Evolutionary conservation across 1,140 invertebrate genomes (phyloP).

Genomic region (Watersipora subatra): DNA sequence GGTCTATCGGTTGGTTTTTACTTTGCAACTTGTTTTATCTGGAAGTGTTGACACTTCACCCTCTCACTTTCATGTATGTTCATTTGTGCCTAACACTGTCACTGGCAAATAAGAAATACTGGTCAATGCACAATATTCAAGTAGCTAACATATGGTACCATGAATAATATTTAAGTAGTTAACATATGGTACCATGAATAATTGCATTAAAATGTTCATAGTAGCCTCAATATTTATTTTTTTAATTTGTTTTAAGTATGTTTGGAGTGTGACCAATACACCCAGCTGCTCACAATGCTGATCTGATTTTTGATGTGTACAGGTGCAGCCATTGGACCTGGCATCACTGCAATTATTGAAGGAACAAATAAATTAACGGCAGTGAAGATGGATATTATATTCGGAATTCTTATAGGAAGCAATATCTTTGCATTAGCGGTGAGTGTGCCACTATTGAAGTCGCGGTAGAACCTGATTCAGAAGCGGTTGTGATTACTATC

Average conservation of each 20-base stretch:
- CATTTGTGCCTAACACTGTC: neutral
- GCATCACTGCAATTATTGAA: conserved; percentile 67
- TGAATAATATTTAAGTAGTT: too few relatives aligned
- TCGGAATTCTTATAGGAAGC: conserved; percentile 76
- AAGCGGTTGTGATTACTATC: too few relatives aligned
- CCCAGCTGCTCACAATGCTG: too few relatives aligned
- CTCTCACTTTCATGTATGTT: neutral
- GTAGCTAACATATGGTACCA: too few relatives aligned
- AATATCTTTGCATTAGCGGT: conserved; percentile 62
- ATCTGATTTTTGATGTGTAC: too few relatives aligned
- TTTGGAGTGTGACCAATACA: too few relatives aligned
- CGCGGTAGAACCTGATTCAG: too few relatives aligned
- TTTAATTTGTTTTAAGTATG: too few relatives aligned
- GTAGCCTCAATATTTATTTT: too few relatives aligned
- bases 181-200: too few relatives aligned
- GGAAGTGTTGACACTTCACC: neutral
- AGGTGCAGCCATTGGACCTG: conserved; percentile 78
- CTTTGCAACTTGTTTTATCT: neutral
- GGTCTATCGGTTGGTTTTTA: conserved; percentile 25
- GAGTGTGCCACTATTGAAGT: conserved; percentile 11
- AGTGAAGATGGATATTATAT: conserved; percentile 69
- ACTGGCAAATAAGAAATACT: neutral
- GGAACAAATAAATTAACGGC: conserved; percentile 25
- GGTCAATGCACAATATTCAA: conserved; percentile 5
- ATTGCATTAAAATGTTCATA: too few relatives aligned